Evolutionary conservation across 2,113 vertebrate genomes (phyloP), one percentile per base, ranked within the genome.

Genomic region (Catharus minimus): DNA sequence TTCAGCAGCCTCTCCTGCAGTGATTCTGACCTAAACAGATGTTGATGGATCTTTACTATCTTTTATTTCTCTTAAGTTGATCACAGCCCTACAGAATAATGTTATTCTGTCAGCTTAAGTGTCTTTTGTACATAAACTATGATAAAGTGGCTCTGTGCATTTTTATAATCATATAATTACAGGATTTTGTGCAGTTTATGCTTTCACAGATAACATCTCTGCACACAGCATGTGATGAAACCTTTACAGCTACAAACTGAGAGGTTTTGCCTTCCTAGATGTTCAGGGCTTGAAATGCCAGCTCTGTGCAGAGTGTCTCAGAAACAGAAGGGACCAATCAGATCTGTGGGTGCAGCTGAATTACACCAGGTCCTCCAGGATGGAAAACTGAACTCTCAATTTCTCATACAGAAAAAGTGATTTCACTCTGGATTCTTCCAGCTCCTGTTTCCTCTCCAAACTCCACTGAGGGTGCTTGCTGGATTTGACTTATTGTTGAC

Each of bases 1-100:
- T 90, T 56, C 0, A 82, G 71, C 87, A 87, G 84, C 62, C 66
- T 72, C 61, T 93, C 89, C 71, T 0, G 0, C 84, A 85, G 89
- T 16, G 84, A 79, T 85, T 93, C 47, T 82, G 94, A 92, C 91
- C 91, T 87, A 85, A 93, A 61, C 91, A 94, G 93, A 93, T 94
- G 81, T 66, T 94, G 93, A 84, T 89, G 66, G 20, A 68, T 39
- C 81, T 87, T 89, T 36, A 57, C 72, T 74, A 18, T 27, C 86
- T 87, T 95, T 89, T 91, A 87, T 76, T 93, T 89, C 81, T 79
- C 93, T 96, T 86, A 61, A 79, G 62, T 33, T 5, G 39, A 36
- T 72, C 87, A 36, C 66, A 89, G 74, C 50, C 74, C 74, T 62
- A 10, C 33, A 73, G 78, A 73, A 79, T 38, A 85, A 85, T 28